Base-by-base conservation (phyloP, 1,140 invertebrate species). In the Philotrypesis tridentata region DNA sequence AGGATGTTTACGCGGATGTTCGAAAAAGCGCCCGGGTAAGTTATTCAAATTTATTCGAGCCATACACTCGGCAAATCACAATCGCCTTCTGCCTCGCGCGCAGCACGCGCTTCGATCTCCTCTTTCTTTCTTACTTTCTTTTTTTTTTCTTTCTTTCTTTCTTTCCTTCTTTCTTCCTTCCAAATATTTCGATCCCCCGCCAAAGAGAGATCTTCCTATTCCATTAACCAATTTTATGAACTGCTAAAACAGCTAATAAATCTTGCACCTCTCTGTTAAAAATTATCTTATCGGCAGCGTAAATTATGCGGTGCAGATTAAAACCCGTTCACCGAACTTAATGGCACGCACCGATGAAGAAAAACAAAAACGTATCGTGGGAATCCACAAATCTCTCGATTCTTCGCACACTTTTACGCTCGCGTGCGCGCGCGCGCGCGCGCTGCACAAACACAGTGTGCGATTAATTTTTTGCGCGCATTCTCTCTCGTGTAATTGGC, bases 301-400 rank as follows among this genome's bases (percentile, higher is more conserved):
- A 55, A 73, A 73, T 74, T 74, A 31, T 60, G n/a, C 27, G 43
- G 8, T 60, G 21, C 17, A 40, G 71, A 60, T 73, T 29, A 60
- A 74, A 74, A 73, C 29, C 21, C 27, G 21, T 74, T 74, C 33
- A 33, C 72, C 0, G 31, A 74, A n/a, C 2, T 33, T 33, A 33
- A 74, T 23, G 2, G 21, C 31, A 17, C 17, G n/a, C n/a, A n/a
- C n/a, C n/a, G n/a, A n/a, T 55, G 17, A 73, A 73, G 55, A 40
- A 12, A 27, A 60, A 29, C 12, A 14, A n/a, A n/a, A n/a, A n/a
- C 40, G 37, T 40, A 43, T 14, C 12, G 40, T 4, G 48, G 17
- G 7, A 55, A 55, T 14, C 12, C 14, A 27, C 48, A 7, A 55
- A 55, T 55, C 21, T 55, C 21, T n/a, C 7, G 48, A 55, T 48